Percentiles rank a stretch among this genome's conserved stretches.
phyloP scores from a whole-genome alignment of 1,140 invertebrate species.

The Cherax destructor region DNA sequence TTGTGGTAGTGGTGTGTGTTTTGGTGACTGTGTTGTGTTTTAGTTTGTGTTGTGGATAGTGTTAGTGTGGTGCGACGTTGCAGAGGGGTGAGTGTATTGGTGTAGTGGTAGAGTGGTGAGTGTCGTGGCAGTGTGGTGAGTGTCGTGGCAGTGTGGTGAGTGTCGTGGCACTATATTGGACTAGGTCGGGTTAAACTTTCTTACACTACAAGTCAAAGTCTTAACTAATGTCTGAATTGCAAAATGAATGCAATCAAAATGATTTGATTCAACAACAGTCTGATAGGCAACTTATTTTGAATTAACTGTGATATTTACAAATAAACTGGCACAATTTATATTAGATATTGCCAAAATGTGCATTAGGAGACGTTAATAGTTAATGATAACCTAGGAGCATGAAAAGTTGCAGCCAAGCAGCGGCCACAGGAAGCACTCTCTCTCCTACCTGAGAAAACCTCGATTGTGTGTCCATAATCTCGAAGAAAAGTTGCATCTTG shows the following conservation, averaged over 20 bases:
- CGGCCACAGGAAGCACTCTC: background rate
- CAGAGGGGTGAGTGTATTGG: too few species aligned
- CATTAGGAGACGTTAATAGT: background rate
- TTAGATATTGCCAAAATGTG: background rate
- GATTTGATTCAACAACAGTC: background rate
- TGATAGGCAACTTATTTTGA: background rate
- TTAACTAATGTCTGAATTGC: background rate
- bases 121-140: too few species aligned
- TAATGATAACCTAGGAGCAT: background rate
- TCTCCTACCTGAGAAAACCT: conserved; percentile 69
- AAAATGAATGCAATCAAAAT: background rate
- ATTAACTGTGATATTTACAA: background rate
- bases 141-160: too few species aligned
- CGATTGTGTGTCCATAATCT: conserved; percentile 70
- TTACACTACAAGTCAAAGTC: background rate
- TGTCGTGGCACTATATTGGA: background rate
- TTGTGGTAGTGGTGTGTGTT: too few species aligned
- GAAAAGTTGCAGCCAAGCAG: background rate
- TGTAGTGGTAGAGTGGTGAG: too few species aligned
- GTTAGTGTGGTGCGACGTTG: too few species aligned
- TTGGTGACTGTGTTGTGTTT: too few species aligned
- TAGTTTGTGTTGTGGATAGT: too few species aligned
- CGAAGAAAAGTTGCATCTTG: conserved; percentile 71
- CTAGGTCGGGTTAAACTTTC: background rate
- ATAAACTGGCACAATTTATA: background rate